Conservation (phyloP, 2,113 vertebrate species). For the Collichthys lucidus region DNA sequence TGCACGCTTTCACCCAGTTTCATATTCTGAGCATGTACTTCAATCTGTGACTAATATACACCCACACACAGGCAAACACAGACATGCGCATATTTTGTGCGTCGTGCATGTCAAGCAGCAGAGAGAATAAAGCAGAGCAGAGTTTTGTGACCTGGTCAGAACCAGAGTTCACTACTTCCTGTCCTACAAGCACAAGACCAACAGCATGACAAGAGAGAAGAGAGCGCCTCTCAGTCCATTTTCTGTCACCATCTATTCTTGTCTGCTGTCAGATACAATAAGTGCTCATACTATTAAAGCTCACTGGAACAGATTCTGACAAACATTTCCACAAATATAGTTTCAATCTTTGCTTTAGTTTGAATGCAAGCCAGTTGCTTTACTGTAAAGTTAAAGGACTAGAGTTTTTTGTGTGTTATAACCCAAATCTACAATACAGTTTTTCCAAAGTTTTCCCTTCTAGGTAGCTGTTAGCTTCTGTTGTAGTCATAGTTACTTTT, state of each 20-base stretch:
- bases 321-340: conserved; percentile 27
- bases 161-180: conserved; percentile 55
- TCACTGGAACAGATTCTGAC: conserved; percentile 9
- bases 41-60: conserved; percentile 59
- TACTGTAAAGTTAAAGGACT: background rate
- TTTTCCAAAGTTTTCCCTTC: background rate
- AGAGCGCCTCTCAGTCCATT: conserved; percentile 28
- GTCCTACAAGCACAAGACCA: conserved; percentile 43
- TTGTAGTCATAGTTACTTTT: conserved; percentile 13
- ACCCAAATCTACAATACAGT: background rate
- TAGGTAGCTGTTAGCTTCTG: background rate
- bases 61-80: conserved; percentile 39
- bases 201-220: conserved; percentile 43
- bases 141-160: conserved; percentile 44
- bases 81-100: conserved; percentile 38
- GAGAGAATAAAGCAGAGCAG: conserved; percentile 37
- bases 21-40: conserved; percentile 50
- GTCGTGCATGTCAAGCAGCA: conserved; percentile 47
- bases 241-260: conserved; percentile 45
- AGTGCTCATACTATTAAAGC: conserved; percentile 1
- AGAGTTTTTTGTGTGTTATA: background rate
- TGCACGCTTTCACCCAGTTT: conserved; percentile 40
- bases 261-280: conserved; percentile 33
- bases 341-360: conserved; percentile 7
- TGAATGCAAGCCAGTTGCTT: background rate